phyloP scores from a whole-genome alignment of 2,888 invertebrate species.

The Pyralis farinalis region DNA sequence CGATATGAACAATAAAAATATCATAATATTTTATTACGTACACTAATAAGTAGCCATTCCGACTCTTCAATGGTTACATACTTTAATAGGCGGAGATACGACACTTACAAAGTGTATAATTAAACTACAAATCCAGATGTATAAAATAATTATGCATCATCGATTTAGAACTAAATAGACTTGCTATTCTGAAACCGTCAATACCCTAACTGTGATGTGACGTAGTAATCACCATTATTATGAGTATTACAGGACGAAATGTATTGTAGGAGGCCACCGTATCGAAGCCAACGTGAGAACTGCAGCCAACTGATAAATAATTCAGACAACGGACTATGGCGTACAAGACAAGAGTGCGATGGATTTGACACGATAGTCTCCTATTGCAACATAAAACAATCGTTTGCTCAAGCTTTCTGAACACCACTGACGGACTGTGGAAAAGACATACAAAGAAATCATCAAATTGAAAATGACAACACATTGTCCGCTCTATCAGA shows the following conservation, averaged over 20 bases:
- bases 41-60: conserved; percentile 74
- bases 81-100: conserved; percentile 78
- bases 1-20: conserved; percentile 60
- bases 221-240: conserved; percentile 53
- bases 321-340: too few species aligned
- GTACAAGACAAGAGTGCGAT: too few species aligned
- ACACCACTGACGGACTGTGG: conserved; percentile 24
- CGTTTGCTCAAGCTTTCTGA: conserved; percentile 31
- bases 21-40: conserved; percentile 69
- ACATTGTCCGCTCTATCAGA: conserved; percentile 28
- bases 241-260: conserved; percentile 59
- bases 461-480: conserved; percentile 20
- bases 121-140: conserved; percentile 77
- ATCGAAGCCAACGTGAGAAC: too few species aligned
- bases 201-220: conserved; percentile 65
- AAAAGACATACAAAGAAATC: conserved; percentile 35
- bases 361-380: too few species aligned
- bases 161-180: conserved; percentile 67
- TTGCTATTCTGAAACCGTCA: conserved; percentile 48
- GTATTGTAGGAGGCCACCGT: conserved; percentile 12
- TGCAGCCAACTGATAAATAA: too few species aligned
- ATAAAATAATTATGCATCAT: conserved; percentile 75
- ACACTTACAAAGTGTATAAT: conserved; percentile 78
- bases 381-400: conserved; percentile 16
- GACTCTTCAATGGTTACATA: conserved; percentile 74